Evolutionary conservation across 1,140 invertebrate genomes (phyloP), one percentile per base, ranked within the genome.

Genomic region (Hesperophylax magnus): DNA sequence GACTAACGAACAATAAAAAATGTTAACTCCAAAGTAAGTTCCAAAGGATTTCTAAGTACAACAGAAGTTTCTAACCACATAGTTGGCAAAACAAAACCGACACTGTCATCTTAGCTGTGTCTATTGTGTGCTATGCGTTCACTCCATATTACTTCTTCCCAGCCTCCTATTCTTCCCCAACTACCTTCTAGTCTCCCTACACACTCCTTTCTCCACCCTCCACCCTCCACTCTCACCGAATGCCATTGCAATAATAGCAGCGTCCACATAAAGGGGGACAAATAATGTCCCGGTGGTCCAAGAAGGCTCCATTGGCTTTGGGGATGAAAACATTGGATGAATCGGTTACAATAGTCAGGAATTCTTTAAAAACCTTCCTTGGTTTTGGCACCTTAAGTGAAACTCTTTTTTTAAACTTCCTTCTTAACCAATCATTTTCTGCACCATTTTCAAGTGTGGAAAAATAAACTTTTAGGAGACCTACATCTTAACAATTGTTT

Each of bases 161-260:
- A 5, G 9, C 22, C 20, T 4, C 5, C 39, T 14, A 11, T 47
- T 47, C 11, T 8, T 14, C 39, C 0, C 60, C 15, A 24, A 14
- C n/a, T 17, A 6, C 34, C 63, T 3, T 2, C 15, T 34, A 34
- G 27, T 31, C 31, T 8, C 3, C 34, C n/a, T 3, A 24, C 20
- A n/a, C 60, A 61, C 20, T 18, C 63, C 31, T 18, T 1, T 11
- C 63, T 22, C 39, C 39, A 14, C 39, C 39, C 63, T 22, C 39
- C 39, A 14, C 39, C 39, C 31, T 17, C 14, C 1, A 27, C 20
- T 20, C 69, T 22, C 20, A 24, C 69, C 8, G 47, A 72, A 71
- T 47, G 39, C 69, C 20, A 72, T 52, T 72, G 69, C 69, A 72
- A 72, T 72, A 72, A 72, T 52, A 72, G 31, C 47, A 15, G 47